phyloP scores from a whole-genome alignment of 1,140 invertebrate species.

The Ruditapes philippinarum region DNA sequence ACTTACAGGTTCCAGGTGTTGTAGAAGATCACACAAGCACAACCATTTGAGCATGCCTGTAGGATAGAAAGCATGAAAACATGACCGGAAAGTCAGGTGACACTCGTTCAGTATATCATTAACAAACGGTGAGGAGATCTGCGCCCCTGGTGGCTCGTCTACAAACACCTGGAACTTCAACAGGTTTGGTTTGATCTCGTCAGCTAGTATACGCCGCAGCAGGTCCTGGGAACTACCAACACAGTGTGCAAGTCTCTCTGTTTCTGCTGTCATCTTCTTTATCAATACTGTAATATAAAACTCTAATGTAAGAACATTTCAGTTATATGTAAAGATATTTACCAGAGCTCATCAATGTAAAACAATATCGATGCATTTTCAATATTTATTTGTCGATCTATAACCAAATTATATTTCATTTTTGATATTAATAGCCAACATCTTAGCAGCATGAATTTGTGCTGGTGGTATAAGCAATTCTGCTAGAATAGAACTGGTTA shows the following conservation, averaged over 20 bases:
- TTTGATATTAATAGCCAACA: too few relatives aligned
- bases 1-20: constrained; percentile 92
- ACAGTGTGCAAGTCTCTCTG: constrained; percentile 91
- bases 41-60: constrained; percentile 97
- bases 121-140: constrained; percentile 75
- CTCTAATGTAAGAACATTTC: background rate
- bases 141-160: constrained; percentile 69
- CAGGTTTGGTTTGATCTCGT: constrained; percentile 85
- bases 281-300: constrained; percentile 70
- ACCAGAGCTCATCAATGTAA: too few relatives aligned
- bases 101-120: constrained; percentile 94
- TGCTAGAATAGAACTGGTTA: too few relatives aligned
- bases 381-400: too few relatives aligned
- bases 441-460: too few relatives aligned
- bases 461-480: too few relatives aligned
- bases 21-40: constrained; percentile 94
- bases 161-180: constrained; percentile 78
- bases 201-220: constrained; percentile 94
- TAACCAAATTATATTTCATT: too few relatives aligned
- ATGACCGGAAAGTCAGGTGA: constrained; percentile 95
- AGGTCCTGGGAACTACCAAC: constrained; percentile 95
- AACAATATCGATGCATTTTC: too few relatives aligned
- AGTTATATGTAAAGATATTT: too few relatives aligned
- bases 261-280: constrained; percentile 82
- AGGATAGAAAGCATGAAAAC: constrained; percentile 98